Percentiles rank a stretch among this genome's conserved stretches.
Evolutionary conservation across 2,797 vertebrate species (phyloP).

Genomic region (Typhlichthys eigenmanni): DNA sequence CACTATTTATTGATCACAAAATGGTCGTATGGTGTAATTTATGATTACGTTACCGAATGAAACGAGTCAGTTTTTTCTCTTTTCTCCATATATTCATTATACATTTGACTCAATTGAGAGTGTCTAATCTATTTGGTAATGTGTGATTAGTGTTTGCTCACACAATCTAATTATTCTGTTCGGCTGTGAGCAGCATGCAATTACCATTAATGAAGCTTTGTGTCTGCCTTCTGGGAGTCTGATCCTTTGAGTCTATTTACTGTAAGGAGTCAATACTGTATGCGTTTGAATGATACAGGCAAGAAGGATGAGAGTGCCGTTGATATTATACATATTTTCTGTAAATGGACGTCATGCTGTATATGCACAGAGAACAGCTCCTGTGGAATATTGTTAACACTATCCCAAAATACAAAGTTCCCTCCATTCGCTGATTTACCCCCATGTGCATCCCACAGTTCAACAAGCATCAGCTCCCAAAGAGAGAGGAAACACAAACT

Average conservation of each 20-base stretch:
- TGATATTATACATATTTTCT: constrained; percentile 16
- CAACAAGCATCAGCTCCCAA: constrained; percentile 53
- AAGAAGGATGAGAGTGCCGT: constrained; percentile 10
- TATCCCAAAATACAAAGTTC: constrained; percentile 32
- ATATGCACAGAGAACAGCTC: neutral
- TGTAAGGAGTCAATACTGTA: constrained; percentile 5
- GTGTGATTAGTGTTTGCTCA: constrained; percentile 47
- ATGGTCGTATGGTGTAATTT: too few relatives aligned
- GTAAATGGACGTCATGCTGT: constrained; percentile 1
- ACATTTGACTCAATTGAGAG: constrained; percentile 23
- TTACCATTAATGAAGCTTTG: constrained; percentile 56
- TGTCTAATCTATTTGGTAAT: constrained; percentile 41
- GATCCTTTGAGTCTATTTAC: neutral
- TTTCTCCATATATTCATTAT: constrained; percentile 15
- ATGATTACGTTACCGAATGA: too few relatives aligned
- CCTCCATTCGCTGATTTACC: constrained; percentile 50
- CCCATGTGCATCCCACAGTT: constrained; percentile 38
- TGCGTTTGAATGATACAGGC: constrained; percentile 24
- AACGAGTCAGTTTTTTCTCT: constrained; percentile 29
- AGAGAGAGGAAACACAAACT: constrained; percentile 59
- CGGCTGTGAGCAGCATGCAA: constrained; percentile 39
- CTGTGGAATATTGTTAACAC: neutral
- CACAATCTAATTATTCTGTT: constrained; percentile 53
- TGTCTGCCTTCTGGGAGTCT: constrained; percentile 30
- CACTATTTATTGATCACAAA: too few relatives aligned